Evolutionary conservation across 1,140 invertebrate species (phyloP).

Genomic region (Drosophila nebulosa): DNA sequence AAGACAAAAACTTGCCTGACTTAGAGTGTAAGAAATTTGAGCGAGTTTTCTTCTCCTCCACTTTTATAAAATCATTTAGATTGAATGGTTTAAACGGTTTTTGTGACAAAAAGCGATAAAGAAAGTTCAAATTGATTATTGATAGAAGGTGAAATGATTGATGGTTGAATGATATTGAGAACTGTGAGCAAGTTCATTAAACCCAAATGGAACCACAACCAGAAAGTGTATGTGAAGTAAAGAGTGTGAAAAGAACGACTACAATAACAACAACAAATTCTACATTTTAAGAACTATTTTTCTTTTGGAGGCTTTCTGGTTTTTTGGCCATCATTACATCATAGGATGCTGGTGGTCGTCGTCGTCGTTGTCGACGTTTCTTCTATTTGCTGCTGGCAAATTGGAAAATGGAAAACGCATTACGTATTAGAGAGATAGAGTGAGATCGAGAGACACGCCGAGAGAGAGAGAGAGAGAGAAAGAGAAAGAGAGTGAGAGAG

Average conservation of each 20-base stretch:
- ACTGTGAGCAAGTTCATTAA: not conserved
- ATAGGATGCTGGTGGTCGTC: constrained; percentile 11
- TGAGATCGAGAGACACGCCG: not conserved
- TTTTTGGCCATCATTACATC: no score
- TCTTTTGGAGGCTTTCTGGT: not conserved
- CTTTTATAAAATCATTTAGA: not conserved
- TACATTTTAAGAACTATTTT: not conserved
- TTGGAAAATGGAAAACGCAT: constrained; percentile 39
- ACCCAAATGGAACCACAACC: not conserved
- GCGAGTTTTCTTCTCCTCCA: not conserved
- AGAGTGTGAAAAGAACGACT: not conserved
- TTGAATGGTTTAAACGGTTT: not conserved
- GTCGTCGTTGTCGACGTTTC: not conserved
- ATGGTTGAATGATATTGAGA: not conserved
- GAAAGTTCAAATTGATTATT: not conserved
- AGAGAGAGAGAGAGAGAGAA: no score
- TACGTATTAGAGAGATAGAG: constrained; percentile 55
- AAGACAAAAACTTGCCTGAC: no score
- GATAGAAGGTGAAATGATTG: not conserved
- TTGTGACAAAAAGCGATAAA: not conserved
- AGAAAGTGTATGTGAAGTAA: not conserved
- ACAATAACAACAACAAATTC: not conserved
- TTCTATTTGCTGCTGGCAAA: constrained; percentile 19
- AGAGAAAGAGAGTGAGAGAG: not conserved
- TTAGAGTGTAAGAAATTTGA: not conserved